phyloP scores from a whole-genome alignment of 2,888 invertebrate species.

The Cylindroiulus punctatus region DNA sequence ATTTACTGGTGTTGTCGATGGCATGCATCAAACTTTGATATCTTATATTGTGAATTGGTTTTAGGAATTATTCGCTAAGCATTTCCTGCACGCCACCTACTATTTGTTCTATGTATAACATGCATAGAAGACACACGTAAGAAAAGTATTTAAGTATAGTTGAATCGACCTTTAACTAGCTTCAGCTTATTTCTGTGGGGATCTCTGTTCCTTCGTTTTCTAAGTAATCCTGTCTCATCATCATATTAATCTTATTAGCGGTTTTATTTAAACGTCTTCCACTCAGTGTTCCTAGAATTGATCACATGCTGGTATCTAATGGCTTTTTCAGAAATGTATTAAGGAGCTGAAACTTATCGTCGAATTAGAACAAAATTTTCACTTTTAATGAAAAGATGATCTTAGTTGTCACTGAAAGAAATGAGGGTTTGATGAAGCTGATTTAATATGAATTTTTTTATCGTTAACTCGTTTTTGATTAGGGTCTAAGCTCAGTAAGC shows the following conservation, averaged over 20 bases:
- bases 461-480: background rate
- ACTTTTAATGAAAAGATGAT: background rate
- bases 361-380: background rate
- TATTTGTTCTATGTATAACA: background rate
- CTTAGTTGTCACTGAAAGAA: background rate
- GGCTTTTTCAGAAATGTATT: background rate
- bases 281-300: background rate
- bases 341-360: background rate
- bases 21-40: background rate
- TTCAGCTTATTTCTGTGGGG: too few species aligned
- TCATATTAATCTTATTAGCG: background rate
- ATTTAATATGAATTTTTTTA: background rate
- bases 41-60: background rate
- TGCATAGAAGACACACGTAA: background rate
- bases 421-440: background rate
- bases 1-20: background rate
- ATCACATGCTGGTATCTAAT: background rate
- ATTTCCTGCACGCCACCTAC: background rate
- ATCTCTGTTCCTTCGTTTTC: too few species aligned
- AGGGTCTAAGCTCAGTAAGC: background rate
- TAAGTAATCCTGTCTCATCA: background rate
- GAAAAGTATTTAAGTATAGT: too few species aligned
- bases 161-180: too few species aligned
- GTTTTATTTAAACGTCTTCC: background rate
- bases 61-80: background rate